Base-by-base conservation (phyloP, 2,888 invertebrate genomes). In the Capitulum mitella region DNA sequence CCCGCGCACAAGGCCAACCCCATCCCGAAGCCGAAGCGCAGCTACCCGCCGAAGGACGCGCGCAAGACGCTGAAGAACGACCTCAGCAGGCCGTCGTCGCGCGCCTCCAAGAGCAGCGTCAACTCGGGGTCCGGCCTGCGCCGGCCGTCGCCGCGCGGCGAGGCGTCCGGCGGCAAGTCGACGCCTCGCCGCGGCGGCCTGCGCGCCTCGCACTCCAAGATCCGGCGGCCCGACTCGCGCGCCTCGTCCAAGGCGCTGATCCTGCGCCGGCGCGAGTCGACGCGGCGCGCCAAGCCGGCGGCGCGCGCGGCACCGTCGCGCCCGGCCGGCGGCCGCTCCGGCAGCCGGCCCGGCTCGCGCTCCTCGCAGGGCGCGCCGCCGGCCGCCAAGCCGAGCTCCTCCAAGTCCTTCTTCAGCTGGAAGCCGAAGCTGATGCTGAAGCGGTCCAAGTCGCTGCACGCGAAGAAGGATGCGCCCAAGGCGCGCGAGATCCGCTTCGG, bases 221-320 rank as follows among this genome's bases (percentile, higher is more conserved):
- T 70, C 8, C 70, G 70, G 26, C 70, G 70, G 10, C 70, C 70
- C 37, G 70, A 70, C 26, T 70, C 70, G 70, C 70, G 70, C 22
- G 70, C 70, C 26, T 70, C 70, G 26, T 70, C 70, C 70, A 70
- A 70, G 26, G 70, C 70, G 26, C 37, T 40, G 26, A 70, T 70
- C 37, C 70, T 70, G 6, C 70, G 70, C 8, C 37, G 70, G 1
- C 37, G 40, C 3, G 70, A 70, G 70, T 70, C 70, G 70, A 40
- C 22, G 22, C 37, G 70, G 19, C 37, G 40, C 2, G 26, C 26
- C 10, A 70, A 29, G n/a, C 8, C 70, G 26, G 40, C 26, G 37
- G 26, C 29, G 2, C 2, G 32, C 32, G 64, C 19, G 3, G 3
- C 32, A 2, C 19, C 64, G 19, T 0, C 19, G 34, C 29, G 34